Conservation (phyloP, 2,113 vertebrate genomes). For the Thunnus thynnus region DNA sequence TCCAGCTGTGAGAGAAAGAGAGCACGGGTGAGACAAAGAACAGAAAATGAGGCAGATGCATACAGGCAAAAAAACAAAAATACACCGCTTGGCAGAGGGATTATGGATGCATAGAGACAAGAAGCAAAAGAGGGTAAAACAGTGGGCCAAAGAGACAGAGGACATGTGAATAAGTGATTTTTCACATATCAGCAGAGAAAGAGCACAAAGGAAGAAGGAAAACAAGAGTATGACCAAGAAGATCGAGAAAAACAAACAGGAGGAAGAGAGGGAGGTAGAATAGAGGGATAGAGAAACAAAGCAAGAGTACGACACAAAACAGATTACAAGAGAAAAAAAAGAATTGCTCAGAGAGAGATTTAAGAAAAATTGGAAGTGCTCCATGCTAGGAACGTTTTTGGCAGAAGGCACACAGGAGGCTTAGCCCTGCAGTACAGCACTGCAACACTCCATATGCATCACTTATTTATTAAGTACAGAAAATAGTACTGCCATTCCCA, state of each 20-base stretch:
- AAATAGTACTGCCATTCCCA: slow-evolving; percentile 11
- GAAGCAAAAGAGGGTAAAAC: neutral
- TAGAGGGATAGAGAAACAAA: slow-evolving; percentile 41
- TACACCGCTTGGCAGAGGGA: slow-evolving; percentile 20
- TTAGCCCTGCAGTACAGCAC: slow-evolving; percentile 45
- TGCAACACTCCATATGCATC: slow-evolving; percentile 47
- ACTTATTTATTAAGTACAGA: slow-evolving; percentile 50
- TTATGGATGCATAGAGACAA: slow-evolving; percentile 24
- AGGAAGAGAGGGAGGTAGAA: slow-evolving; percentile 31
- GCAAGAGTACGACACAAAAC: slow-evolving; percentile 17
- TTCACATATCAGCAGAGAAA: neutral
- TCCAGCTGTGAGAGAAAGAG: slow-evolving; percentile 72
- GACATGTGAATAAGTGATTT: slow-evolving; percentile 33
- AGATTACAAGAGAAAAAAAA: slow-evolving; percentile 38
- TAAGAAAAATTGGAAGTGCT: slow-evolving; percentile 41
- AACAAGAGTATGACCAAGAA: slow-evolving; percentile 3
- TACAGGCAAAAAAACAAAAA: neutral
- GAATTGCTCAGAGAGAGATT: slow-evolving; percentile 32
- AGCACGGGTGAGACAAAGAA: slow-evolving; percentile 5
- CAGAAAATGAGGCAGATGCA: slow-evolving; percentile 27
- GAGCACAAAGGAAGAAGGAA: slow-evolving; percentile 5
- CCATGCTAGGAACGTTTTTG: slow-evolving; percentile 44
- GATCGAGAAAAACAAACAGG: slow-evolving; percentile 38
- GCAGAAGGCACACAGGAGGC: slow-evolving; percentile 38
- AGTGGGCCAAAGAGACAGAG: neutral